These are phyloP conservation scores for Enteromius treurensis DNA, from an alignment of 2,797 vertebrate genomes.

Conservation along the genomic window DNA sequence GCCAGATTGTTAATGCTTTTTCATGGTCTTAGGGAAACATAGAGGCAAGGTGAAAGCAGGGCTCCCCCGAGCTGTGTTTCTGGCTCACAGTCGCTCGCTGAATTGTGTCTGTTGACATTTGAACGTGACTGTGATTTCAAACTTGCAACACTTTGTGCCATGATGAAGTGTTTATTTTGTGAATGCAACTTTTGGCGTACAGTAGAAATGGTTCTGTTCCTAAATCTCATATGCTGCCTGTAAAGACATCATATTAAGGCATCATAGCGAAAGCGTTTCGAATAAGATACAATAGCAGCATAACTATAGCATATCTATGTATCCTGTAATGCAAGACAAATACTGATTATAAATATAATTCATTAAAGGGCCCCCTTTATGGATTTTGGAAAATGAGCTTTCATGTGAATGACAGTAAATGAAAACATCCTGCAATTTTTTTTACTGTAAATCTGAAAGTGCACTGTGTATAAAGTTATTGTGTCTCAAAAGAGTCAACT, in stretches of 20 bases:
- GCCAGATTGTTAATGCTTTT: slow-evolving; percentile 57
- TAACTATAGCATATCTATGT: neutral
- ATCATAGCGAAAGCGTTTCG: no score
- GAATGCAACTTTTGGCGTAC: neutral
- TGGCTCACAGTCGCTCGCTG: slow-evolving; percentile 38
- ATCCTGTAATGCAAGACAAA: neutral
- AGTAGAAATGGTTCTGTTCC: neutral
- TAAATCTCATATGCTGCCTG: neutral
- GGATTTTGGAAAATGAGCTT: no score
- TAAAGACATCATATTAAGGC: neutral
- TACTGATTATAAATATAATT: neutral
- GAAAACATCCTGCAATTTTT: no score
- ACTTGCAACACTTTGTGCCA: neutral
- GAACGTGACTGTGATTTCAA: slow-evolving; percentile 44
- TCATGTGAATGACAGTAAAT: no score
- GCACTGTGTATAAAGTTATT: no score
- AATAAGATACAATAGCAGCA: neutral
- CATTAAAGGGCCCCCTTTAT: neutral
- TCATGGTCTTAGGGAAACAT: slow-evolving; percentile 52
- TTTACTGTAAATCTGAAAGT: no score
- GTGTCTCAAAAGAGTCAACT: no score
- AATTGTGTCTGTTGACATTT: slow-evolving; percentile 51
- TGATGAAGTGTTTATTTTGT: neutral
- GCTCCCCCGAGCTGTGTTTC: slow-evolving; percentile 48
- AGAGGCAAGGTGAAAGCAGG: slow-evolving; percentile 49